Evolutionary conservation across 23 tunicate genomes (phyloP), one percentile per base, ranked within the genome.

Genomic region (Botrylloides violaceus): DNA sequence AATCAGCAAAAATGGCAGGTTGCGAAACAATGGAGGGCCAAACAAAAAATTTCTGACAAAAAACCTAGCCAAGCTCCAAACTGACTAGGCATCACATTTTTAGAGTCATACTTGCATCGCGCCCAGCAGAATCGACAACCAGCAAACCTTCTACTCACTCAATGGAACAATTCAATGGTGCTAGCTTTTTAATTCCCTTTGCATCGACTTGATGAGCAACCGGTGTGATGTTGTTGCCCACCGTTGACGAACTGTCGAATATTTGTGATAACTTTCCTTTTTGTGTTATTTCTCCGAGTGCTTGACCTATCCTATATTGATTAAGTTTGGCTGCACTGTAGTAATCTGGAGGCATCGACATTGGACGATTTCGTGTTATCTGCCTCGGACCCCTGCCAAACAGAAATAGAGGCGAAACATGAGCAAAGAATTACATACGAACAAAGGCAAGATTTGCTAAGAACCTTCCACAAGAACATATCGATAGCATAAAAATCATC

Each of bases 271-370:
- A 28, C 6, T 43, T 68, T 5, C 26, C 23, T 22, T 68, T 68
- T 23, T 28, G 29, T 25, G 15, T 23, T 23, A 23, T 20, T n/a
- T 25, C 65, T 60, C 15, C 32, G 18, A 23, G 19, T 20, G 65
- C 65, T 15, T 60, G 29, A 1, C 28, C 37, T 32, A 1, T 43
- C 37, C 74, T 35, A 25, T 37, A 68, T 43, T 68, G 74, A 23
- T 68, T 39, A 19, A 68, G 47, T 43, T 78, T 50, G 23, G 36
- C 37, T 57, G 61, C 59, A 32, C 59, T 80, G 79, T 81, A 74
- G 59, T 73, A 87, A 57, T 87, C 66, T 30, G 95, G 95, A 22
- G 95, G 95, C 95, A 87, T 87, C 20, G 95, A 87, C 53, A 80
- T 35, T 2, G 95, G 95, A 0, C 95, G 84, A 29, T 58, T 30